phyloP scores from a whole-genome alignment of 2,888 invertebrate genomes.

The Rhogogaster chlorosoma region DNA sequence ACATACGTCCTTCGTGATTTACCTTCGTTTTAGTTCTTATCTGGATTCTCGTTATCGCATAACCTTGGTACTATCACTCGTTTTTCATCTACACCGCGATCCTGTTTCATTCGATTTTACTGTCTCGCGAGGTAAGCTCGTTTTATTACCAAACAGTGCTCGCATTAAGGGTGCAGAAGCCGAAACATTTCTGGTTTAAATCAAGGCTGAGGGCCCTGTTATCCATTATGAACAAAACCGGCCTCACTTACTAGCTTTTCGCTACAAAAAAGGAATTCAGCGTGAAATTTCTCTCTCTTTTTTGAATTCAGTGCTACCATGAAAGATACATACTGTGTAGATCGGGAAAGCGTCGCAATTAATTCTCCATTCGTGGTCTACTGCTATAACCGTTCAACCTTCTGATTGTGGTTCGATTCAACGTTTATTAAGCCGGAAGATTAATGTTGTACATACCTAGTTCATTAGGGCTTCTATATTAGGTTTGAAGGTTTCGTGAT shows the following conservation, averaged over 20 bases:
- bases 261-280: too few species aligned
- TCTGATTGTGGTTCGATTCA: not conserved
- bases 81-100: constrained; percentile 9
- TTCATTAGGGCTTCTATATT: not conserved
- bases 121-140: not conserved
- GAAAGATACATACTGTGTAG: not conserved
- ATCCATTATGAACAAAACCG: too few species aligned
- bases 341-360: not conserved
- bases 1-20: constrained; percentile 10
- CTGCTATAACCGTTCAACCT: not conserved
- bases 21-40: constrained; percentile 53
- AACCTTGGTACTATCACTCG: constrained; percentile 53
- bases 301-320: not conserved
- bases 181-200: not conserved
- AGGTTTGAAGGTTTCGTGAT: not conserved
- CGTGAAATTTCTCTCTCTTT: too few species aligned
- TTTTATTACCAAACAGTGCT: not conserved
- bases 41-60: constrained; percentile 59
- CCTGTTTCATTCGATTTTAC: not conserved
- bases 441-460: not conserved
- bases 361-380: not conserved
- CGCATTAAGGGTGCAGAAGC: not conserved
- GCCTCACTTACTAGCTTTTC: too few species aligned
- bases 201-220: not conserved
- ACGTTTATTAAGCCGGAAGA: not conserved